Percentiles rank a stretch among this genome's conserved stretches.
phyloP scores from a whole-genome alignment of 2,113 vertebrate species.

The Gila orcuttii region DNA sequence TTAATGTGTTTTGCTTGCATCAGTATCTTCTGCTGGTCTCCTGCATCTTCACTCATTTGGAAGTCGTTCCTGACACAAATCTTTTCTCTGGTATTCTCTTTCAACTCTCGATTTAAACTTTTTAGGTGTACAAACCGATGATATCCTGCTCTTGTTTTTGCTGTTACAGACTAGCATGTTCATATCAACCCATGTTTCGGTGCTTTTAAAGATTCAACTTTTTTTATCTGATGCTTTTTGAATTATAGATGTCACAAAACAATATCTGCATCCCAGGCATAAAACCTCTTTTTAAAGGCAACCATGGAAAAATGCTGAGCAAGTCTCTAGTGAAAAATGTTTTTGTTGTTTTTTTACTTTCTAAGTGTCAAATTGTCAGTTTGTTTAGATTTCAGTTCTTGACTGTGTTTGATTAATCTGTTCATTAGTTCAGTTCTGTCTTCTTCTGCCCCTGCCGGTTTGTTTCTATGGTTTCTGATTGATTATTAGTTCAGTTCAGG shows the following conservation, averaged over 20 bases:
- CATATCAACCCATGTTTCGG: not conserved
- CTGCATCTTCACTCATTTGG: not conserved
- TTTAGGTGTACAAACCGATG: not conserved
- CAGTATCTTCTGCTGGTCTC: not conserved
- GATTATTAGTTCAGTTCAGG: no score
- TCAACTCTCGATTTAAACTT: not conserved
- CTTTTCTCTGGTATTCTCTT: not conserved
- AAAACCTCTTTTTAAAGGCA: not conserved
- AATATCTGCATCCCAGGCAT: not conserved
- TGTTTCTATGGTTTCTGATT: no score
- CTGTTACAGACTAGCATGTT: not conserved
- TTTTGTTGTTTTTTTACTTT: no score
- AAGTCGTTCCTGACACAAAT: not conserved
- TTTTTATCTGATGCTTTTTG: not conserved
- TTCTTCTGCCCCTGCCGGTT: no score
- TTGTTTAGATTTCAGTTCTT: no score
- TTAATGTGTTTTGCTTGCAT: not conserved
- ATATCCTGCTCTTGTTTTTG: not conserved
- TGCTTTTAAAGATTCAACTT: no score
- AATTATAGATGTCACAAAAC: constrained; percentile 2
- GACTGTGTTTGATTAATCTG: no score
- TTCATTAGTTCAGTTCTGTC: no score
- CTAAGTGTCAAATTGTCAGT: no score
- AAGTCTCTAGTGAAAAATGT: not conserved
- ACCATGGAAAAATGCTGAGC: not conserved